Evolutionary conservation across 2,113 vertebrate species (phyloP).

Genomic region (Gambusia holbrooki): DNA sequence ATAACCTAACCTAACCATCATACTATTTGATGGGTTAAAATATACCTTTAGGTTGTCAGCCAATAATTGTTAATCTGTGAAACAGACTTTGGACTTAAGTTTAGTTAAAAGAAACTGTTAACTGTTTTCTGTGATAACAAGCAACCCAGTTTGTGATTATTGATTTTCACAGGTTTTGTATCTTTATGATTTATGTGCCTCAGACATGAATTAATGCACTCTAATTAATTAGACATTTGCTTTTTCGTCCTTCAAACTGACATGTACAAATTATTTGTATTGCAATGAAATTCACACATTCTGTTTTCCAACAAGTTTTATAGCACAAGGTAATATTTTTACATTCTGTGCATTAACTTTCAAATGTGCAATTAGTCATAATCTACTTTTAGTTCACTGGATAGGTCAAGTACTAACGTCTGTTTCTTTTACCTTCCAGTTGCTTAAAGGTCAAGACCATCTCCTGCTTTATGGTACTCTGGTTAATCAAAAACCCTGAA

Average conservation of each 20-base stretch:
- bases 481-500: slow-evolving; percentile 5
- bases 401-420: neutral
- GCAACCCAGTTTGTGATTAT: no score
- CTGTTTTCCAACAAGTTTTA: neutral
- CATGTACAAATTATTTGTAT: neutral
- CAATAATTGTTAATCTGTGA: neutral
- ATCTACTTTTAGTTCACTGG: neutral
- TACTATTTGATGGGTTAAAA: slow-evolving; percentile 1
- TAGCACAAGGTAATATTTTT: no score
- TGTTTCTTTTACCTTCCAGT: neutral
- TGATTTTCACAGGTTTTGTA: slow-evolving; percentile 14
- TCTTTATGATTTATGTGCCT: neutral
- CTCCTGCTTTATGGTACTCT: neutral
- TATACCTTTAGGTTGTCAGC: neutral
- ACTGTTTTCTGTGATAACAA: slow-evolving; percentile 1
- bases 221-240: neutral
- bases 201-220: neutral
- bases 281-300: neutral
- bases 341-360: no score
- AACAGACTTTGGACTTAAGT: neutral
- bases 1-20: slow-evolving; percentile 4
- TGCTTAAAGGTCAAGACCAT: neutral
- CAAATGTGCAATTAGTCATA: neutral
- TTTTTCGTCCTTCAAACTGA: neutral
- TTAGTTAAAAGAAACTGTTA: neutral